A percentile compares a stretch with the other conserved stretches of the same genome.
Conservation (phyloP, 2,797 vertebrate species). For the Chrosomus eos region DNA sequence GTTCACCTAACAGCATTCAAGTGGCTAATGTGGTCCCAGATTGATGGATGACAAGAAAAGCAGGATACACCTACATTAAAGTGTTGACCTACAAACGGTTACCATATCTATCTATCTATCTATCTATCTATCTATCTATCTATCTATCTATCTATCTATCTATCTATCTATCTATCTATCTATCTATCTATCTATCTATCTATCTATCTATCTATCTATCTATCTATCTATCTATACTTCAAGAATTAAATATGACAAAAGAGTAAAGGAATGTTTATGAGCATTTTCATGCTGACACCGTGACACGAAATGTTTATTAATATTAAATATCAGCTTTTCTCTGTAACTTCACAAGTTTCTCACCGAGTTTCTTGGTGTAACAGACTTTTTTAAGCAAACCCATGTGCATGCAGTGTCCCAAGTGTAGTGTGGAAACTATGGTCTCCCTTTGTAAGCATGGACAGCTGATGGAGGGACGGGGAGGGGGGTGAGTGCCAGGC, state of each 20-base stretch:
- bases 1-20: conserved; percentile 77
- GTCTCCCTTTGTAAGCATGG: conserved; percentile 53
- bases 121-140: neutral
- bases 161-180: neutral
- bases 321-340: neutral
- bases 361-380: conserved; percentile 9
- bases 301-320: neutral
- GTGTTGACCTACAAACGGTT: conserved; percentile 25
- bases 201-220: neutral
- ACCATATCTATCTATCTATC: neutral
- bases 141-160: neutral
- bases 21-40: conserved; percentile 72
- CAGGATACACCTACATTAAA: conserved; percentile 20
- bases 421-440: conserved; percentile 49
- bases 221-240: neutral
- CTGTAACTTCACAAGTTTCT: neutral
- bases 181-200: neutral
- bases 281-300: neutral
- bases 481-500: conserved; percentile 44
- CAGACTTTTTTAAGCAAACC: neutral
- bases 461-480: conserved; percentile 58
- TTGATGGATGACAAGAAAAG: conserved; percentile 68
- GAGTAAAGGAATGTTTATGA: neutral
- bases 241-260: neutral
- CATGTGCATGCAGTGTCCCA: conserved; percentile 29